Evolutionary conservation across 2,797 vertebrate genomes (phyloP).

Genomic region (Smutsia gigantea): DNA sequence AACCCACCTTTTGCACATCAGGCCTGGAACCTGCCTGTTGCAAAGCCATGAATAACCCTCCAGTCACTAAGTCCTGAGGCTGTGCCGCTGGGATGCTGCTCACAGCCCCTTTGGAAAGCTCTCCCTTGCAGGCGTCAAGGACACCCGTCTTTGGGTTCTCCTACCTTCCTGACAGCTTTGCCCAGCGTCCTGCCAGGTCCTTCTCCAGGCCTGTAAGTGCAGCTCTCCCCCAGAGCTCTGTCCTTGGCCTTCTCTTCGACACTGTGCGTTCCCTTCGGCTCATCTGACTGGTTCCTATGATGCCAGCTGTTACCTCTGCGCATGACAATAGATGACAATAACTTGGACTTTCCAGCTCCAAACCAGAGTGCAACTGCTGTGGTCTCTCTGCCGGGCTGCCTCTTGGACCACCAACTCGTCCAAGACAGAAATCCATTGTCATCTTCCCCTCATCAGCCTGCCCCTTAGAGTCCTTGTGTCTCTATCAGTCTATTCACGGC

Average conservation of each 20-base stretch:
- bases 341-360: background rate
- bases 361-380: background rate
- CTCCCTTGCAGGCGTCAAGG: background rate
- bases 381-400: background rate
- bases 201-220: background rate
- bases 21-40: background rate
- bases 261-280: background rate
- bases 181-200: background rate
- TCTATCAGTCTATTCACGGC: background rate
- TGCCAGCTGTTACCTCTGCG: no score
- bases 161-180: background rate
- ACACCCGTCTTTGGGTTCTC: background rate
- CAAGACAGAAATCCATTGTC: background rate
- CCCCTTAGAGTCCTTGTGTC: background rate
- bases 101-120: background rate
- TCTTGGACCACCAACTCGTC: background rate
- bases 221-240: background rate
- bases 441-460: background rate
- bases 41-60: background rate
- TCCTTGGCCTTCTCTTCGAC: background rate
- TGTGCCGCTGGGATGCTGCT: background rate
- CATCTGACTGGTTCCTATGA: background rate
- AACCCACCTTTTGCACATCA: background rate
- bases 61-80: background rate
- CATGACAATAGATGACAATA: no score